These are phyloP conservation scores for Clarias gariepinus DNA, from an alignment of 2,113 vertebrate genomes.

Conservation along the genomic window DNA sequence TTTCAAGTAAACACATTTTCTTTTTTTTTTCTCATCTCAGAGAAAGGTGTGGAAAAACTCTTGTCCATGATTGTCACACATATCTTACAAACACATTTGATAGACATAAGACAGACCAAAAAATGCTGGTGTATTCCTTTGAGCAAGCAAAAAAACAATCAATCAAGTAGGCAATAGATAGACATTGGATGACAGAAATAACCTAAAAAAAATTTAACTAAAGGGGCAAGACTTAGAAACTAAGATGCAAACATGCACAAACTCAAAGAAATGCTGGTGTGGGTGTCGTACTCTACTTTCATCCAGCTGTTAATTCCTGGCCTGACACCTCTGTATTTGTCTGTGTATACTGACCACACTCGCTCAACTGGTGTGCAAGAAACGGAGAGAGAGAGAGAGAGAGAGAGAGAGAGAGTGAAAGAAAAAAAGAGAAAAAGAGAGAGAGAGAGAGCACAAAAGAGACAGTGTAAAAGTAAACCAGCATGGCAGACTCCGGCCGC, in stretches of 20 bases:
- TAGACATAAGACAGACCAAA: neutral
- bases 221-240: neutral
- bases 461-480: constrained; percentile 8
- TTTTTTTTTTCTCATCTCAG: too few relatives aligned
- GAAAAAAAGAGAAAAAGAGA: neutral
- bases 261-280: constrained; percentile 22
- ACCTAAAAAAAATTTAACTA: neutral
- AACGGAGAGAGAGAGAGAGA: neutral
- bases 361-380: constrained; percentile 12
- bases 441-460: constrained; percentile 8
- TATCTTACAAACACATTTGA: neutral
- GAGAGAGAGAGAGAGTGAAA: constrained; percentile 26
- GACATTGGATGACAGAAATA: neutral
- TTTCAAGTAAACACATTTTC: neutral
- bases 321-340: constrained; percentile 35
- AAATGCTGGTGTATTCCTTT: neutral
- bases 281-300: constrained; percentile 32
- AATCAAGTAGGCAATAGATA: neutral
- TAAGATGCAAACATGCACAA: neutral
- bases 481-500: constrained; percentile 57
- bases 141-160: neutral
- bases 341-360: constrained; percentile 33
- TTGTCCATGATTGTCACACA: constrained; percentile 1
- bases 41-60: neutral
- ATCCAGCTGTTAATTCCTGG: constrained; percentile 36